A percentile compares a stretch with the other conserved stretches of the same genome.
These are phyloP conservation scores for Cyprinodon tularosa DNA, from an alignment of 2,113 vertebrate species.

Conservation along the genomic window DNA sequence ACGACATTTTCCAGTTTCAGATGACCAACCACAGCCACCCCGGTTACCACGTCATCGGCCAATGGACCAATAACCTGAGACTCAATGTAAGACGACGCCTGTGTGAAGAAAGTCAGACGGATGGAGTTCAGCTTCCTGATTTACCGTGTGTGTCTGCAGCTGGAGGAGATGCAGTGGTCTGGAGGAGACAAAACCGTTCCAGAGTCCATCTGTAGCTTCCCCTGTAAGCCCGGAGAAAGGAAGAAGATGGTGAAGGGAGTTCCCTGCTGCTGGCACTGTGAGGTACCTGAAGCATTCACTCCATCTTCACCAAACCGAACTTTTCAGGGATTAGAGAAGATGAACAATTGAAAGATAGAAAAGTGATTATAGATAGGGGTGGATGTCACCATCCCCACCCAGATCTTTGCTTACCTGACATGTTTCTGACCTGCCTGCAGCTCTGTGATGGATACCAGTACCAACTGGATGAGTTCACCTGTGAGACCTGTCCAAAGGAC, in stretches of 20 bases:
- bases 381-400: too few relatives aligned
- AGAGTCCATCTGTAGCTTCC: slow-evolving; percentile 86
- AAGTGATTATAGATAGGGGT: too few relatives aligned
- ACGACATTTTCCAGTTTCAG: slow-evolving; percentile 95
- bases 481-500: slow-evolving; percentile 82
- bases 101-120: background rate
- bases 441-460: slow-evolving; percentile 85
- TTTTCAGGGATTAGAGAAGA: background rate
- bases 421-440: slow-evolving; percentile 28
- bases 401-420: background rate
- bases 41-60: slow-evolving; percentile 86
- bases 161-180: slow-evolving; percentile 87
- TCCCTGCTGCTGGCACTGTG: slow-evolving; percentile 88
- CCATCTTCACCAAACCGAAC: too few relatives aligned
- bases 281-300: slow-evolving; percentile 49
- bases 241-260: slow-evolving; percentile 89
- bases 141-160: slow-evolving; percentile 50
- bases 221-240: slow-evolving; percentile 81
- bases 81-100: slow-evolving; percentile 78
- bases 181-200: slow-evolving; percentile 79
- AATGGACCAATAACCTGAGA: slow-evolving; percentile 88
- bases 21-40: slow-evolving; percentile 83
- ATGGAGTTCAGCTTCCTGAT: background rate
- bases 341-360: too few relatives aligned
- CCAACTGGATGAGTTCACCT: slow-evolving; percentile 83